Evolutionary conservation across 2,888 invertebrate genomes (phyloP), one percentile per base, ranked within the genome.

Genomic region (Didymodactylos carnosus): DNA sequence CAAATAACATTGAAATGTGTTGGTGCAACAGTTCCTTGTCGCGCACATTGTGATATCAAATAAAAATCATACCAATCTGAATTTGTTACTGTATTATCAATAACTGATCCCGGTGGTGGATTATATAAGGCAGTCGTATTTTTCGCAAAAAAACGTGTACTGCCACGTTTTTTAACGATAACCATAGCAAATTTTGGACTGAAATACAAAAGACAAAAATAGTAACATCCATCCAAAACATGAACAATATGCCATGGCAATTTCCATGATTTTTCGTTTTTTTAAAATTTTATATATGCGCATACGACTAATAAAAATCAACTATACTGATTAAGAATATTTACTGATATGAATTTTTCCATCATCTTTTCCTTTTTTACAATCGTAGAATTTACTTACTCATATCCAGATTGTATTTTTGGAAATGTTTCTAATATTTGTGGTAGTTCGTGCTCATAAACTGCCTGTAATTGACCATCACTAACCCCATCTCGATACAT

Each of bases 151-250:
- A 92, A 87, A 39, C 92, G 85, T 0, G 91, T 89, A 80, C 90
- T 92, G 72, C 93, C 91, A 1, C 93, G 86, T 82, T 97, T 97
- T 81, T 94, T 94, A 0, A 94, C 92, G 1, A 95, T 88, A 1
- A 94, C 84, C 78, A 91, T 89, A 0, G 89, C 88, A 0, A 94
- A 78, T 71, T 83, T 82, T 0, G 91, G 89, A 35, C 85, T 83
- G 29, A 29, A 35, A 23, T n/a, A n/a, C n/a, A n/a, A n/a, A n/a
- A n/a, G n/a, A n/a, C n/a, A n/a, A n/a, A n/a, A n/a, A 23, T 14
- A n/a, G n/a, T n/a, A n/a, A n/a, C n/a, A n/a, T n/a, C n/a, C n/a
- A n/a, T n/a, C n/a, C n/a, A n/a, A n/a, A n/a, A n/a, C n/a, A n/a
- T n/a, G n/a, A n/a, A n/a, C n/a, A n/a, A n/a, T n/a, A n/a, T n/a